These are phyloP conservation scores for Abrostola triplasia DNA, from an alignment of 2,888 invertebrate species.

Conservation along the genomic window DNA sequence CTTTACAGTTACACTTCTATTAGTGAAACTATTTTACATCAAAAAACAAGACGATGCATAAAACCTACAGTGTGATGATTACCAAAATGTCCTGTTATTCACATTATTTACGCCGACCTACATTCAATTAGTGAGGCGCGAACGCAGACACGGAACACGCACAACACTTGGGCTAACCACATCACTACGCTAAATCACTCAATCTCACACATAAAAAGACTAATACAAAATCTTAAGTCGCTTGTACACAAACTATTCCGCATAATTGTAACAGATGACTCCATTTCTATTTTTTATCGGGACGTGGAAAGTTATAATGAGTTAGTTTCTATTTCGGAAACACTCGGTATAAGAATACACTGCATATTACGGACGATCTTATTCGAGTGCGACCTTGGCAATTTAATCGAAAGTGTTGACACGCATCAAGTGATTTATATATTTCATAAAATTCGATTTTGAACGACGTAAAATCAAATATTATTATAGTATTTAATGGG, in stretches of 20 bases:
- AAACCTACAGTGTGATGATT: neutral
- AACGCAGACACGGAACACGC: constrained; percentile 40
- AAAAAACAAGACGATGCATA: neutral
- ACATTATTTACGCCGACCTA: constrained; percentile 45
- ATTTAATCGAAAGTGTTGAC: constrained; percentile 87
- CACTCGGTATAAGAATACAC: constrained; percentile 83
- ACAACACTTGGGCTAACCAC: constrained; percentile 47
- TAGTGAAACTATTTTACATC: neutral
- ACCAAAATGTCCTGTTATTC: constrained; percentile 46
- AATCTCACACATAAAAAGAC: constrained; percentile 61
- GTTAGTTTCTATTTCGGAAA: constrained; percentile 79
- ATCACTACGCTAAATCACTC: constrained; percentile 63
- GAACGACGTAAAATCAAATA: constrained; percentile 80
- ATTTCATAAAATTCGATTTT: constrained; percentile 76
- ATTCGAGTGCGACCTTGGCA: constrained; percentile 75
- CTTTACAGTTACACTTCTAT: too few relatives aligned
- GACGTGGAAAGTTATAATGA: constrained; percentile 85
- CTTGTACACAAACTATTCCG: constrained; percentile 59
- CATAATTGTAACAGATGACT: constrained; percentile 80
- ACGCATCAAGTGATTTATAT: constrained; percentile 79
- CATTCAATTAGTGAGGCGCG: constrained; percentile 52
- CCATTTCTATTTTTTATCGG: constrained; percentile 82
- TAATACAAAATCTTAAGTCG: constrained; percentile 56
- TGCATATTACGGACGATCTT: constrained; percentile 68
- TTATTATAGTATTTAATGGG: constrained; percentile 75